phyloP scores from a whole-genome alignment of 2,113 vertebrate species.

The Crypturellus undulatus region DNA sequence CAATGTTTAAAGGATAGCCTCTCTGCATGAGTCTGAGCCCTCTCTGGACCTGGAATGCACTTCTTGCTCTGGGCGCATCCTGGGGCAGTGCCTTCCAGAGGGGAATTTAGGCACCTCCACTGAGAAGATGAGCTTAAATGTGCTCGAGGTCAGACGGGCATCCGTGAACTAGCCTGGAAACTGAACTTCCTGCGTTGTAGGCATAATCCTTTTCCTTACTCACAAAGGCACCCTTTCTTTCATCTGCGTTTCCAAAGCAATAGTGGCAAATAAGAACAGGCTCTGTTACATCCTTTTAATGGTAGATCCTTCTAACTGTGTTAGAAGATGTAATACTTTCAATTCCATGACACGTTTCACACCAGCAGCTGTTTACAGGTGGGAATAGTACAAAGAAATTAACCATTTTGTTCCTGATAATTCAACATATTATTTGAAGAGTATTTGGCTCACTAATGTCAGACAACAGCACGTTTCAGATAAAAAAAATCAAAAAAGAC shows the following conservation, averaged over 20 bases:
- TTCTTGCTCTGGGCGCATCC: not conserved
- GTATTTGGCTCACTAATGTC: not conserved
- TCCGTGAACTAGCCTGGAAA: not conserved
- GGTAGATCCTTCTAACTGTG: not conserved
- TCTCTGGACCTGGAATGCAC: constrained; percentile 6
- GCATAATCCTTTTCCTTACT: constrained; percentile 21
- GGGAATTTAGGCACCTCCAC: not conserved
- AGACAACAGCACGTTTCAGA: not conserved
- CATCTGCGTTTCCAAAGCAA: constrained; percentile 37
- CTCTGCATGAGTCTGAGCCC: constrained; percentile 13
- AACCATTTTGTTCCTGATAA: constrained; percentile 13
- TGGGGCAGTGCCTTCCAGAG: not conserved
- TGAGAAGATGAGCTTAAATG: constrained; percentile 25
- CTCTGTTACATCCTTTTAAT: not conserved
- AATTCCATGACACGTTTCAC: not conserved
- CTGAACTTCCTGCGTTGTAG: constrained; percentile 19
- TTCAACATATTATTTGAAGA: not conserved
- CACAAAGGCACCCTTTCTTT: constrained; percentile 47
- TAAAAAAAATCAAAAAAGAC: not conserved
- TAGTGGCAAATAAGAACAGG: constrained; percentile 6
- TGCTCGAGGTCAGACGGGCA: not conserved
- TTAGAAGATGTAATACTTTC: not conserved
- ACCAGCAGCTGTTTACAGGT: constrained; percentile 12
- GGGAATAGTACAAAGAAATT: not conserved
- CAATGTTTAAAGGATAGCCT: constrained; percentile 26